These are phyloP conservation scores for Falcaria lacertinaria DNA, from an alignment of 2,888 invertebrate genomes.

Conservation along the genomic window DNA sequence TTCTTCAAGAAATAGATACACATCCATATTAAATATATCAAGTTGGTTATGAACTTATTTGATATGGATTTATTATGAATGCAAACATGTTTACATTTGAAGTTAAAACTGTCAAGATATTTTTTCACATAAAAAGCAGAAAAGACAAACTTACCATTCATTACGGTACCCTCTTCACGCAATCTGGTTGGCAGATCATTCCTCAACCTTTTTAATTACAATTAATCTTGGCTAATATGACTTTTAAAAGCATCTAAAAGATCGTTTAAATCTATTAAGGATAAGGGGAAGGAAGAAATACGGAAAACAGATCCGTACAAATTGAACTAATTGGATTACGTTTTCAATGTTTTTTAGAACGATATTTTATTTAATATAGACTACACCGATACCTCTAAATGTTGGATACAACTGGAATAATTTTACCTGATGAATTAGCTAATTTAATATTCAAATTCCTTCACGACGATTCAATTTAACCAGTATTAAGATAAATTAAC, in stretches of 20 bases:
- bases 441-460: background rate
- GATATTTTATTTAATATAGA: too few species aligned
- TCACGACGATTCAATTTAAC: background rate
- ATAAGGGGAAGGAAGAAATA: background rate
- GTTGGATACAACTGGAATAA: background rate
- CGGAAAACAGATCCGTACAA: background rate
- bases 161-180: background rate
- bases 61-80: too few species aligned
- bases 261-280: background rate
- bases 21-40: too few species aligned
- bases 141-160: too few species aligned
- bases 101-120: too few species aligned
- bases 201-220: background rate
- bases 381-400: too few species aligned
- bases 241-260: background rate
- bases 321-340: background rate
- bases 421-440: background rate
- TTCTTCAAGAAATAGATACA: too few species aligned
- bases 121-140: too few species aligned
- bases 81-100: too few species aligned
- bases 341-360: background rate
- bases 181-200: background rate
- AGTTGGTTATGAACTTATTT: too few species aligned
- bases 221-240: background rate
- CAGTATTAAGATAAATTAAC: background rate